Evolutionary conservation across 2,888 invertebrate genomes (phyloP), one percentile per base, ranked within the genome.

Genomic region (Tolmerus cingulatus): DNA sequence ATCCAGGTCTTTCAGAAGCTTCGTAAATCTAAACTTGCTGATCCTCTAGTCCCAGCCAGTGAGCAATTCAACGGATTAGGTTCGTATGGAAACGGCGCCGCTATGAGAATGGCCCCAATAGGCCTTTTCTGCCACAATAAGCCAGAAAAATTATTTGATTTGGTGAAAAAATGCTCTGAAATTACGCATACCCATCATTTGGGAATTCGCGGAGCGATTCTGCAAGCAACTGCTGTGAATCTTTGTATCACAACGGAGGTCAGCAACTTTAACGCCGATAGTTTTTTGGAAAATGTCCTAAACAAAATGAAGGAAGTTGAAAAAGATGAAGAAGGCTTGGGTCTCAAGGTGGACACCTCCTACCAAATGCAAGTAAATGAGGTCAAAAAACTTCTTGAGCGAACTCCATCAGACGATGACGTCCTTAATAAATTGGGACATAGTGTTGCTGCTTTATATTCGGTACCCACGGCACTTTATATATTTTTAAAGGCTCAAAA

Each of bases 51-150:
- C 82, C 96, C 96, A 40, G 96, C 96, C 2, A 93, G 91, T 81
- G 93, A 94, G 89, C 95, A 96, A 90, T 96, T 96, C 91, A 91
- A 93, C 89, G 96, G 96, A 5, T 89, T 90, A 74, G 96, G 96
- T 0, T 96, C 96, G 1, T 96, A 93, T 92, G 96, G 96, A n/a
- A 96, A 96, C 92, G 96, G 96, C 1, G 96, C 95, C 76, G 96
- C 96, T 0, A 96, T 96, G 96, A 93, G 96, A 90, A 93, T 96
- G 37, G 92, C 95, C 30, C 96, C 96, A 1, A 92, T 95, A 66
- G 94, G 95, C 0, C 91, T 96, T 76, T 96, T 94, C 91, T 94
- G 93, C 89, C 92, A 93, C 87, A 92, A 89, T 27, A 89, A 89
- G 57, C 55, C 88, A 2, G 90, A 93, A 77, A 90, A 90, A 40